Base-by-base conservation (phyloP, 92 coral and sea anemone genomes). In the Palythoa grandis region DNA sequence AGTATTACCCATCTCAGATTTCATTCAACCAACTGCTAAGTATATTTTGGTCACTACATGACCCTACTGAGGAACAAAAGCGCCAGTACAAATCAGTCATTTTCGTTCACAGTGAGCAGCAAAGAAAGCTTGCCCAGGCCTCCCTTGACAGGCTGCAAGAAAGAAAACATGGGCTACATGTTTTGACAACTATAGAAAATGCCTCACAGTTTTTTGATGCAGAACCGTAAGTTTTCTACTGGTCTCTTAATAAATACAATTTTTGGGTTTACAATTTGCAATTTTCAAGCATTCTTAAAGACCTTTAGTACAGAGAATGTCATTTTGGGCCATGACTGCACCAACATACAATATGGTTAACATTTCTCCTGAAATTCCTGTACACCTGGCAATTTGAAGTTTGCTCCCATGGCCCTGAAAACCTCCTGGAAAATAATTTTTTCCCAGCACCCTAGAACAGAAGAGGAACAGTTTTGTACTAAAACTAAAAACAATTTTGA, bases 121-220 rank as follows among this genome's bases (percentile, higher is more conserved):
- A 93, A 76, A 85, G 90, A 56, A 29, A 23, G 16, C 67, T 77
- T 60, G 96, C 96, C n/a, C 53, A 78, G 61, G 85, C 85, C 20
- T 91, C 89, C 40, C 70, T 92, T 11, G 85, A 92, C 61, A 54
- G 8, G 50, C 75, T 73, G 19, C 84, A 90, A 38, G 60, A 84
- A 29, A 35, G 15, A 2, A 86, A 56, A 3, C 5, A 17, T 17
- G 87, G 77, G 70, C 68, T 22, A 57, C 53, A 39, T 7, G 82
- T 93, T 3, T 65, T 84, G 70, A 91, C 96, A 53, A 89, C 75
- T n/a, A 87, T 93, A 38, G 87, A 88, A 52, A 82, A 86, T 56
- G 94, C 96, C 52, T 82, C 91, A 20, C 70, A 63, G 50, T 93
- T 93, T 72, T 93, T 86, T 84, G 94, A 91, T 91, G 96, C 96